Conservation (phyloP, 2,797 vertebrate species). For the Lithobates sylvaticus region DNA sequence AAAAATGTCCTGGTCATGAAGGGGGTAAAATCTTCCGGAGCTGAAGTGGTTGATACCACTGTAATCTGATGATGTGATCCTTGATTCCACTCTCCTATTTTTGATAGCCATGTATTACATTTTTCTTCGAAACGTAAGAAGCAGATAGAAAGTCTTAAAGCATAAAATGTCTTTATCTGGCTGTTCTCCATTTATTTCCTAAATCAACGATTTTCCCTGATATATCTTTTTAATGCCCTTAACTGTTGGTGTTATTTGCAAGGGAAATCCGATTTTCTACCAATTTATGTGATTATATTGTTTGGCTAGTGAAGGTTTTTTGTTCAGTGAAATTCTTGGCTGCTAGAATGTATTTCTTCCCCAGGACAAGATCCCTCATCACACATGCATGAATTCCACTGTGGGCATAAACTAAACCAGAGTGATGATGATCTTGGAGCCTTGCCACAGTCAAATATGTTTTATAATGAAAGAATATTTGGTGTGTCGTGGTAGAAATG, state of each 20-base stretch:
- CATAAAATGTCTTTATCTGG: neutral
- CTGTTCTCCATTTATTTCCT: neutral
- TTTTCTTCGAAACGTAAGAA: too few relatives aligned
- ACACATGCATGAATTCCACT: neutral
- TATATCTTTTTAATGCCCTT: too few relatives aligned
- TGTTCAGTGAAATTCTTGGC: neutral
- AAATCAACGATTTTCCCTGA: neutral
- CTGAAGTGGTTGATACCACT: too few relatives aligned
- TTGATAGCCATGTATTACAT: too few relatives aligned
- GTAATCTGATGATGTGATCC: too few relatives aligned
- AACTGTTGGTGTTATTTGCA: too few relatives aligned
- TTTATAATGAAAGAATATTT: neutral
- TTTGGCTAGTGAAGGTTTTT: constrained; percentile 3
- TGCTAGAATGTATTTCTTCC: neutral
- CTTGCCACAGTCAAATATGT: neutral
- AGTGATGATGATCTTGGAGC: neutral
- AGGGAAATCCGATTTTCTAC: neutral
- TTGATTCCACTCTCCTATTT: too few relatives aligned
- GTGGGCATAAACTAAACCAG: neutral
- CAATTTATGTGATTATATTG: constrained; percentile 12
- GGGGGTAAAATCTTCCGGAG: too few relatives aligned
- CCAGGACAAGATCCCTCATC: neutral
- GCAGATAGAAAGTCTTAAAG: neutral
- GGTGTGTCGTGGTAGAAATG: neutral
- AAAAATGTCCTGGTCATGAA: too few relatives aligned